Evolutionary conservation across 92 coral and sea anemone species (phyloP), one percentile per base, ranked within the genome.

Genomic region (Hydrozoanthus gracilis): DNA sequence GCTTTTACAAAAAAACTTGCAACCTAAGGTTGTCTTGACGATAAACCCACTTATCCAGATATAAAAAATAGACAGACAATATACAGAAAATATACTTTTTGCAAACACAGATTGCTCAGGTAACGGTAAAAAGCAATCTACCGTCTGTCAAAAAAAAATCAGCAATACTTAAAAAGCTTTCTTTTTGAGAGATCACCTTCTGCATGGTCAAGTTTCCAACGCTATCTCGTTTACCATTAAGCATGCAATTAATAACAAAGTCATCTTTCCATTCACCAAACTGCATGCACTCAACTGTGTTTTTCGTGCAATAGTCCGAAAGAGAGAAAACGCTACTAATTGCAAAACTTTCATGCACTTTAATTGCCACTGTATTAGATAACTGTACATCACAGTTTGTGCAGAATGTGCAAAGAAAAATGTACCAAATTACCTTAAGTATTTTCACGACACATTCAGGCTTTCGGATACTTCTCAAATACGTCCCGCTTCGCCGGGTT

Each of bases 391-490:
- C 10, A 68, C n/a, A 11, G 68, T 20, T 14, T 5, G 68, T 14
- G 48, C 47, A 17, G 73, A 35, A 68, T 11, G 73, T 66, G 44
- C 46, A 20, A 66, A 68, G 39, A 68, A 5, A 35, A 3, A 64
- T n/a, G 44, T 27, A 68, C 48, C 73, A 68, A 68, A 68, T 68
- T 68, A 68, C 73, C 73, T 68, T 68, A 14, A 14, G 20, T 14
- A 4, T 12, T 8, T 61, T 20, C 50, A 35, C 7, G 12, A 8
- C 44, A 27, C 73, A 27, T 68, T 68, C 17, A 8, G 20, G 15
- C 64, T 58, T 58, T 58, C 64, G 4, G 64, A 11, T 58, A 58
- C 4, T 58, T 58, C 64, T 15, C 12, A 11, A 58, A 27, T 27
- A 58, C 64, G 9, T 7, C 64, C 15, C 15, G 64, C n/a, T 8